Percentiles rank a stretch among this genome's conserved stretches.
Evolutionary conservation across 2,113 vertebrate species (phyloP).

Genomic region (Amphilophus citrinellus): DNA sequence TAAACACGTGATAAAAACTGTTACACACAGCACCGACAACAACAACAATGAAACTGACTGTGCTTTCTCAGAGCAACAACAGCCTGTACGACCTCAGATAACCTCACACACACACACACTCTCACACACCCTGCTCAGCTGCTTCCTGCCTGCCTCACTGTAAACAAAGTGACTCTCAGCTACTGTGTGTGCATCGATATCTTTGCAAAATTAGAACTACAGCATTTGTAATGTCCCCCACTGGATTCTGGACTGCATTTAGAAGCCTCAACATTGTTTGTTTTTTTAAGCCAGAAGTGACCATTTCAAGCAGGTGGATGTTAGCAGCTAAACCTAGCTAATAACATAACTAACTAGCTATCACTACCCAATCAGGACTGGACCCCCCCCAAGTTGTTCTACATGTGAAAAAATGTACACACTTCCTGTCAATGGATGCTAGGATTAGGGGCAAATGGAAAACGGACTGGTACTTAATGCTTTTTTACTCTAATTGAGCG

Average conservation of each 20-base stretch:
- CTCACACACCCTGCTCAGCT: neutral
- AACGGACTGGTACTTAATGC: neutral
- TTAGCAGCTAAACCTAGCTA: neutral
- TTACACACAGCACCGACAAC: neutral
- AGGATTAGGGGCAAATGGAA: neutral
- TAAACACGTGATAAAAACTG: neutral
- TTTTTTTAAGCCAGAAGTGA: neutral
- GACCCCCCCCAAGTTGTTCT: neutral
- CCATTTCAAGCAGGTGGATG: neutral
- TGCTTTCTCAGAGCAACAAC: neutral
- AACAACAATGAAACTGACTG: neutral
- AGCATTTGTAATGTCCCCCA: neutral
- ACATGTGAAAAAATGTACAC: neutral
- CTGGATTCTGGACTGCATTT: neutral
- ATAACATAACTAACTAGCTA: neutral
- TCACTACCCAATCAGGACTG: neutral
- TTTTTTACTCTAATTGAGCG: neutral
- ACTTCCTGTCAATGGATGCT: neutral
- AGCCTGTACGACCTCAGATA: neutral
- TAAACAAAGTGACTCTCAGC: conserved; percentile 10
- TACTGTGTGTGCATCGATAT: neutral
- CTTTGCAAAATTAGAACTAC: neutral
- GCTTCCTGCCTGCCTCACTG: conserved; percentile 34
- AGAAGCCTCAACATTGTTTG: neutral
- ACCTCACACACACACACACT: neutral